Conservation (phyloP, 1,140 invertebrate species). For the Drosophila watanabei region DNA sequence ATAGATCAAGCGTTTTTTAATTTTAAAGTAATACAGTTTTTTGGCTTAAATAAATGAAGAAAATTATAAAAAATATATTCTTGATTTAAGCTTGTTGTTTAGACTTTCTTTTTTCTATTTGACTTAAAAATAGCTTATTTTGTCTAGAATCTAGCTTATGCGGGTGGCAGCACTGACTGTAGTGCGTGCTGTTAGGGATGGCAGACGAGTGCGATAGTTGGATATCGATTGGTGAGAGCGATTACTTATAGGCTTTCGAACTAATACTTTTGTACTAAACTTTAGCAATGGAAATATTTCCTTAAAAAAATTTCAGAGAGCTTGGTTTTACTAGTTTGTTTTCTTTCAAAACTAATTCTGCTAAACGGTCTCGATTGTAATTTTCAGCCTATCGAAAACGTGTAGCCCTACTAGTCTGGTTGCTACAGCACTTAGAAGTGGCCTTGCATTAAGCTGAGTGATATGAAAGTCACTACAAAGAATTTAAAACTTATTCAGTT, state of each 20-base stretch:
- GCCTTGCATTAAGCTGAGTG: not conserved
- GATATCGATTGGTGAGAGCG: not conserved
- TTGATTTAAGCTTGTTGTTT: too few relatives aligned
- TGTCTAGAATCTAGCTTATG: too few relatives aligned
- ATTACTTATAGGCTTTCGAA: not conserved
- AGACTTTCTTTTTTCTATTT: too few relatives aligned
- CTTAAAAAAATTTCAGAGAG: not conserved
- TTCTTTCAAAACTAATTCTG: not conserved
- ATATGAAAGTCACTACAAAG: not conserved
- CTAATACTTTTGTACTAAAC: not conserved
- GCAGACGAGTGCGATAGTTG: constrained; percentile 15
- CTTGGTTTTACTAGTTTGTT: not conserved
- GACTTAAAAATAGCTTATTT: too few relatives aligned
- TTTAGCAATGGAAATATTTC: not conserved
- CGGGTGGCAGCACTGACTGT: not conserved
- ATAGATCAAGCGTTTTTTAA: too few relatives aligned
- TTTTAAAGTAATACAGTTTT: too few relatives aligned
- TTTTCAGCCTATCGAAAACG: not conserved
- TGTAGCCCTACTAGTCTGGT: not conserved
- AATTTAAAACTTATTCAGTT: not conserved
- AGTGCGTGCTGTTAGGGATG: constrained; percentile 30
- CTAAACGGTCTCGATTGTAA: too few relatives aligned
- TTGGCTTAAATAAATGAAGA: too few relatives aligned
- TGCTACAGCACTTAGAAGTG: not conserved
- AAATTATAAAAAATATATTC: too few relatives aligned